A percentile compares a stretch with the other conserved stretches of the same genome.
Conservation (phyloP, 2,797 vertebrate genomes). For the Pogoniulus pusillus region DNA sequence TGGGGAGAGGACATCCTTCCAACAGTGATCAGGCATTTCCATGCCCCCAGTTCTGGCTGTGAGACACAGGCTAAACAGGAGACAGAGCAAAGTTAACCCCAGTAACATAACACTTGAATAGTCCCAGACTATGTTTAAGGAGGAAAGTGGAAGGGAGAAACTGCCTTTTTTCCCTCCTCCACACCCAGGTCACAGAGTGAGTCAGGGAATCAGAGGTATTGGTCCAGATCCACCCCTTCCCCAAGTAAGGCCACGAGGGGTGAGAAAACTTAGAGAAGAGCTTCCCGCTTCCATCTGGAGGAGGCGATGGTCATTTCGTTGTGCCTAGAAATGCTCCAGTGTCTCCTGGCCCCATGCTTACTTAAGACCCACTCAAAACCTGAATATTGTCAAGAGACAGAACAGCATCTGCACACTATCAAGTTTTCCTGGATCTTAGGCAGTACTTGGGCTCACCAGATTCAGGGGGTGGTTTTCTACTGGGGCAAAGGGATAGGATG, state of each 20-base stretch:
- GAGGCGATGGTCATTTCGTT: not conserved
- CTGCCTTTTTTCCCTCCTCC: not conserved
- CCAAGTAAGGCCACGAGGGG: slow-evolving; percentile 14
- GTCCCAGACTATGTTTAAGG: not conserved
- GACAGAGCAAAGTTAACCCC: not conserved
- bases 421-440: slow-evolving; percentile 32
- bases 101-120: not conserved
- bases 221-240: slow-evolving; percentile 36
- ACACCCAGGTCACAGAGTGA: slow-evolving; percentile 43
- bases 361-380: slow-evolving; percentile 21
- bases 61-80: not conserved
- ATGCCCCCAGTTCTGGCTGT: not conserved
- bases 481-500: rapidly evolving
- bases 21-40: not conserved
- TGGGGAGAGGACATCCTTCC: not conserved
- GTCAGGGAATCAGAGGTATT: slow-evolving; percentile 6
- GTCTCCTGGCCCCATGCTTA: not conserved
- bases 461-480: not conserved
- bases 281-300: slow-evolving; percentile 49
- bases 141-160: not conserved
- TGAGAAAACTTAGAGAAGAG: slow-evolving; percentile 54
- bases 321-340: not conserved
- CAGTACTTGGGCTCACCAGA: not conserved
- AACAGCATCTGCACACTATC: slow-evolving; percentile 54
- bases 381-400: slow-evolving; percentile 11